These are phyloP conservation scores for Lasioglossum albipes DNA, from an alignment of 1,140 invertebrate genomes.

Conservation along the genomic window DNA sequence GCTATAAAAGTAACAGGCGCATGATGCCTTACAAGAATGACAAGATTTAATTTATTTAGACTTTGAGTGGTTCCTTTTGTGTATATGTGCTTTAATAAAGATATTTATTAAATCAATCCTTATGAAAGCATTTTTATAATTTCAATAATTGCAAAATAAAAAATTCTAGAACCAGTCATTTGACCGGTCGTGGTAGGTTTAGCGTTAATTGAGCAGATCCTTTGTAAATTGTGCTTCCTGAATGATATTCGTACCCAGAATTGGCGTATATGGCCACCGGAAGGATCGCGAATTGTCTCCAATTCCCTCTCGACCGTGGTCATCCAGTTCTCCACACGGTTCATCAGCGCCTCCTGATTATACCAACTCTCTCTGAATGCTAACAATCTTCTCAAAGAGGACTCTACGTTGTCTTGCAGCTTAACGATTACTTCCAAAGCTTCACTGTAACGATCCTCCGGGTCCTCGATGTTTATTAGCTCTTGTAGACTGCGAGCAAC, in stretches of 20 bases:
- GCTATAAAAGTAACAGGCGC: no score
- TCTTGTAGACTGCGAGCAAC: conserved; percentile 88
- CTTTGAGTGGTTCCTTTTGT: no score
- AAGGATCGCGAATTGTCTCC: conserved; percentile 78
- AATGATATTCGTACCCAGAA: conserved; percentile 84
- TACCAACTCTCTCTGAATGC: conserved; percentile 89
- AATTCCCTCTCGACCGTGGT: conserved; percentile 85
- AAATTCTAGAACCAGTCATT: no score
- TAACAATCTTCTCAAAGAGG: conserved; percentile 84
- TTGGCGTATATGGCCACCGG: conserved; percentile 86
- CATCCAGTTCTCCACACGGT: conserved; percentile 88
- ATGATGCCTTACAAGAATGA: no score
- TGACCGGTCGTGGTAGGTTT: no score
- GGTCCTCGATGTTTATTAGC: conserved; percentile 85
- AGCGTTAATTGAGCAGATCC: no score
- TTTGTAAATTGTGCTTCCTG: no score
- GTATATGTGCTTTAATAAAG: no score
- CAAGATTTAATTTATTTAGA: no score
- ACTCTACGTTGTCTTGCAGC: conserved; percentile 87
- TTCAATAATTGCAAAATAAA: no score
- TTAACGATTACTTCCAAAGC: conserved; percentile 85
- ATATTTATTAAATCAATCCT: no score
- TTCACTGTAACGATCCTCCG: conserved; percentile 86
- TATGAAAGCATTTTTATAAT: no score
- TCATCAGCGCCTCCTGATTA: conserved; percentile 85